Base-by-base conservation (phyloP, 2,888 invertebrate genomes). In the Neoitamus cyanurus region DNA sequence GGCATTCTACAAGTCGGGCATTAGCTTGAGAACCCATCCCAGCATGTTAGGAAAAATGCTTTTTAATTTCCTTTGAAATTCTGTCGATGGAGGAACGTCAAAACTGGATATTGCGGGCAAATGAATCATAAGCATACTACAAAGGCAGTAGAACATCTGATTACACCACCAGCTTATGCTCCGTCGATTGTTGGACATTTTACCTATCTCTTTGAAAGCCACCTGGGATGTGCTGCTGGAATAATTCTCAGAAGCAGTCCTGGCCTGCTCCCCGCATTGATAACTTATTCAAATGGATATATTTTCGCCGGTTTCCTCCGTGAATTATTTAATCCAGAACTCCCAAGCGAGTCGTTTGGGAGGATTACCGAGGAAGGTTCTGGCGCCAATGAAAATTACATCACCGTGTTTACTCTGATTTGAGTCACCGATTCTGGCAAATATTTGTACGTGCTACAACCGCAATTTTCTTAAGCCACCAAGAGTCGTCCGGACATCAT, bases 241-340 rank as follows among this genome's bases (percentile, higher is more conserved):
- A 46, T n/a, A 25, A 42, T 34, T 77, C 42, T 28, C 13, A 2
- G 30, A 28, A 46, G n/a, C 3, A 42, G 37, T 25, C 46, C 28
- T 77, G 3, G 9, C 25, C 25, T 28, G 7, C 25, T 46, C 28
- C 42, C 46, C 20, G 25, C 46, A 42, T 25, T 37, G 46, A 42
- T 77, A 46, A 30, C 25, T n/a, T 77, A 77, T 77, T 77, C 46
- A 77, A 46, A 77, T 77, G 37, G 42, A 42, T 37, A 28, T 77
- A 46, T 46, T 77, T 46, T 30, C 42, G 11, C 3, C 25, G 28
- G 77, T 20, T 77, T 28, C 30, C 77, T 46, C 9, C 37, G 77
- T 77, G 77, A 42, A 77, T 77, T 46, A 77, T 77, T 42, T 77
- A 46, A 46, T 46, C 36, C 15, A 25, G 28, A 46, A 77, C 37